Conservation (phyloP, 2,797 vertebrate species). For the Pygocentrus nattereri region DNA sequence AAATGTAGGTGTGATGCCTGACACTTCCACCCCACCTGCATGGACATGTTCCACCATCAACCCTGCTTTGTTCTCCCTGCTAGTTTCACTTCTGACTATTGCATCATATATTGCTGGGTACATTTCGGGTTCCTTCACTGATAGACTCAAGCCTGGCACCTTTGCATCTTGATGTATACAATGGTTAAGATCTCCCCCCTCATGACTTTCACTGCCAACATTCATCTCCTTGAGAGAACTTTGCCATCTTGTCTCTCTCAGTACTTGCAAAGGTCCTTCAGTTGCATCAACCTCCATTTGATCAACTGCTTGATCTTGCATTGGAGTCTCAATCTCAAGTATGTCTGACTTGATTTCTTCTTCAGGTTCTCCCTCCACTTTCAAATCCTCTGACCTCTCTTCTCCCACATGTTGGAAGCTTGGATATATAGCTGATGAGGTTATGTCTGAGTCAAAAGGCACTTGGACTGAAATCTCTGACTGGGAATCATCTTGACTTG, state of each 20-base stretch:
- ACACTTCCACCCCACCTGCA: slow-evolving; percentile 52
- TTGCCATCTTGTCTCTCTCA: slow-evolving; percentile 18
- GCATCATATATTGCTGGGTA: slow-evolving; percentile 17
- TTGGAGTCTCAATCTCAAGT: background rate
- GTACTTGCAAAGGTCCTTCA: background rate
- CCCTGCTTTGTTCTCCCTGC: slow-evolving; percentile 38
- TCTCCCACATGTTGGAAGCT: slow-evolving; percentile 11
- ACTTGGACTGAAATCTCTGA: slow-evolving; percentile 31
- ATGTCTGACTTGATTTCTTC: slow-evolving; percentile 26
- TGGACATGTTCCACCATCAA: slow-evolving; percentile 55
- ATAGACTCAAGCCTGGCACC: background rate
- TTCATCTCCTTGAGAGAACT: background rate
- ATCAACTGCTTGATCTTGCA: slow-evolving; percentile 11
- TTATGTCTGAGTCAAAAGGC: slow-evolving; percentile 33
- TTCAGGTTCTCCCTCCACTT: slow-evolving; percentile 6
- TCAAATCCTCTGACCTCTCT: background rate
- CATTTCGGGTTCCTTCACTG: slow-evolving; percentile 26
- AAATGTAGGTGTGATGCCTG: slow-evolving; percentile 47
- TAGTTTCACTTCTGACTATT: background rate
- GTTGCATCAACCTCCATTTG: background rate
- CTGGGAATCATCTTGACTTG: slow-evolving; percentile 28
- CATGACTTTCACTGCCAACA: slow-evolving; percentile 15
- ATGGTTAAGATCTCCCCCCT: background rate
- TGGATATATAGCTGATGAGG: slow-evolving; percentile 23
- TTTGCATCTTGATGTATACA: background rate